Evolutionary conservation across 1,140 invertebrate species (phyloP).

Genomic region (Eumeta japonica): DNA sequence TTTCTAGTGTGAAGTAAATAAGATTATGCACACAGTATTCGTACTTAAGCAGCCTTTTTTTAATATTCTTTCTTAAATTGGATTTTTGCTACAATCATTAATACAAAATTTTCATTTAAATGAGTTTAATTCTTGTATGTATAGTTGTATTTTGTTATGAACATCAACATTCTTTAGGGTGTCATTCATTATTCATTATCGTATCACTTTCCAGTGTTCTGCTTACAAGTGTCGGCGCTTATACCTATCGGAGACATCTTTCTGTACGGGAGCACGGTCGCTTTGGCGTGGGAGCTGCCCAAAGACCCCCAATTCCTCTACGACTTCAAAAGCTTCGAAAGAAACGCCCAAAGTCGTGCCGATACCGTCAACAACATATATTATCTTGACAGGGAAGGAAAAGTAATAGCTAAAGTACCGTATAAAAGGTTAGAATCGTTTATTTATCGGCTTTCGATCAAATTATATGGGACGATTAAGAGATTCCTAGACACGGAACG

Average conservation of each 20-base stretch:
- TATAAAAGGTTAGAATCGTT: conserved; percentile 37
- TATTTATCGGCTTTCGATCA: too few relatives aligned
- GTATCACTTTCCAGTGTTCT: conserved; percentile 60
- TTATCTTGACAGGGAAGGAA: conserved; percentile 33
- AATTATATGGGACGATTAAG: too few relatives aligned
- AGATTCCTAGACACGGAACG: too few relatives aligned
- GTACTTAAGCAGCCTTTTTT: too few relatives aligned
- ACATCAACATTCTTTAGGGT: too few relatives aligned
- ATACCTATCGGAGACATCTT: conserved; percentile 64
- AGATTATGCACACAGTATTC: too few relatives aligned
- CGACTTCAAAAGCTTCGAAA: conserved; percentile 32
- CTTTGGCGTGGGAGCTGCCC: conserved; percentile 71
- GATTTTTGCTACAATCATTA: too few relatives aligned
- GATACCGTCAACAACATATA: conserved; percentile 28
- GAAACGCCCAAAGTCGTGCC: conserved; percentile 25
- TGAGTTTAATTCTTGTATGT: conserved; percentile 11
- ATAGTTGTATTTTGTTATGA: conserved; percentile 5
- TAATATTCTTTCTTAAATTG: too few relatives aligned
- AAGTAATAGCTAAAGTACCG: conserved; percentile 29
- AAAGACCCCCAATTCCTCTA: conserved; percentile 50
- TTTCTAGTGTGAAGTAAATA: too few relatives aligned
- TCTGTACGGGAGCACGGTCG: conserved; percentile 68
- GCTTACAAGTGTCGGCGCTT: conserved; percentile 60
- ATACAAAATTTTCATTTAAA: too few relatives aligned
- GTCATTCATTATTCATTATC: conserved; percentile 7